Percentiles rank a stretch among this genome's conserved stretches.
Conservation (phyloP, 2,797 vertebrate species). For the Podarcis siculus region DNA sequence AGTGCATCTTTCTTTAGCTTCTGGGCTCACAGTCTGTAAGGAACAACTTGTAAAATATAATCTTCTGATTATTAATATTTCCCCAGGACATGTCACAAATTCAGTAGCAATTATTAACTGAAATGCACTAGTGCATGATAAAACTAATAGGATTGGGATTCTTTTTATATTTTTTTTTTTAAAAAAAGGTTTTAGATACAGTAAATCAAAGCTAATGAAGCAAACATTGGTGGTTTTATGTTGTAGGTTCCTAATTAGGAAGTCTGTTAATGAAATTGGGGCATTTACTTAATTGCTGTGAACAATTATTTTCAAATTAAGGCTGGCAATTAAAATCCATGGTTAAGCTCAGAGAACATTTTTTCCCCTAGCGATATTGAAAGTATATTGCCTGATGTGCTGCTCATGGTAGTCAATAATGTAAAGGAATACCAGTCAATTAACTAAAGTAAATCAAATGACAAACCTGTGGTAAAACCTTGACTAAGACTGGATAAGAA, state of each 20-base stretch:
- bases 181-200: slow-evolving; percentile 71
- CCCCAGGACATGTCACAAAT: slow-evolving; percentile 45
- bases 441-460: slow-evolving; percentile 64
- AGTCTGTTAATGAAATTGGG: slow-evolving; percentile 82
- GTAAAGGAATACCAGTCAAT: slow-evolving; percentile 55
- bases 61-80: slow-evolving; percentile 55
- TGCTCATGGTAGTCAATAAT: slow-evolving; percentile 60
- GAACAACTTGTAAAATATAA: slow-evolving; percentile 55
- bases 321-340: slow-evolving; percentile 76
- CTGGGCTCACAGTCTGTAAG: slow-evolving; percentile 38
- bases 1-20: slow-evolving; percentile 38
- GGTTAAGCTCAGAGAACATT: slow-evolving; percentile 73
- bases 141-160: slow-evolving; percentile 56
- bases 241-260: slow-evolving; percentile 81
- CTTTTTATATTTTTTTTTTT: neutral
- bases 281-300: slow-evolving; percentile 82
- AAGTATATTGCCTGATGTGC: slow-evolving; percentile 63
- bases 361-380: slow-evolving; percentile 60
- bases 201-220: slow-evolving; percentile 82
- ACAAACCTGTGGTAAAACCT: slow-evolving; percentile 31
- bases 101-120: slow-evolving; percentile 64
- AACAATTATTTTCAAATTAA: slow-evolving; percentile 86
- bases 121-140: slow-evolving; percentile 55
- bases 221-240: slow-evolving; percentile 79
- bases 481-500: slow-evolving; percentile 30